Evolutionary conservation across 2,888 invertebrate genomes (phyloP).

Genomic region (Drosophila eohydei): DNA sequence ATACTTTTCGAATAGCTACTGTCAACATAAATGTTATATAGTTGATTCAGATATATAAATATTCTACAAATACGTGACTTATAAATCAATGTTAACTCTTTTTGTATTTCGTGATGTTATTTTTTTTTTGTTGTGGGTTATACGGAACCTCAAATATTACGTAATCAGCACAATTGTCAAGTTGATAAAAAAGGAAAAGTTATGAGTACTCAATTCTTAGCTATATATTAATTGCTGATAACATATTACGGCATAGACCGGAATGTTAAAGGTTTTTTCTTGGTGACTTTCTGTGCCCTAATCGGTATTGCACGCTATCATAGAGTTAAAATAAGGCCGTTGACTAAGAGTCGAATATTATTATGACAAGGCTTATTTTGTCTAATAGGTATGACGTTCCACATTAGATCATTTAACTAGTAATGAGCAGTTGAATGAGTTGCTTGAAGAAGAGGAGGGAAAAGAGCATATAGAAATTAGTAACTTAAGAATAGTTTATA

Average conservation of each 20-base stretch:
- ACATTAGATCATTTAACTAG: conserved; percentile 19
- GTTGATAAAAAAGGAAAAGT: conserved; percentile 37
- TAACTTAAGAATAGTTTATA: background rate
- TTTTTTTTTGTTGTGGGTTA: conserved; percentile 7
- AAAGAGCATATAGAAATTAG: background rate
- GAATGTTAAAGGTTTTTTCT: conserved; percentile 17
- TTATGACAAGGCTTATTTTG: conserved; percentile 10
- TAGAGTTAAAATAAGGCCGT: conserved; percentile 44
- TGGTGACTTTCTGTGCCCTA: conserved; percentile 21
- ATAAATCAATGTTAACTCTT: conserved; percentile 11
- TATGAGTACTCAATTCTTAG: conserved; percentile 27
- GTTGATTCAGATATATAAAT: background rate
- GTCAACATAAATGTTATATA: conserved; percentile 22
- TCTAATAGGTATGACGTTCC: conserved; percentile 30
- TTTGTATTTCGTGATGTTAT: conserved; percentile 14
- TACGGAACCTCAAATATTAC: conserved; percentile 30
- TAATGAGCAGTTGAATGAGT: background rate
- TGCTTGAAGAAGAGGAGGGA: background rate
- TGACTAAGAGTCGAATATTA: conserved; percentile 42
- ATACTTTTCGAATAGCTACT: conserved; percentile 33
- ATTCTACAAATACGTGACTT: conserved; percentile 26
- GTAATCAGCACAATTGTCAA: conserved; percentile 31
- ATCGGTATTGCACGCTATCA: conserved; percentile 33
- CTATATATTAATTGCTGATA: conserved; percentile 52
- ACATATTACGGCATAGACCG: conserved; percentile 48